Conservation (phyloP, 1,140 invertebrate genomes). For the Heliconius hewitsoni region DNA sequence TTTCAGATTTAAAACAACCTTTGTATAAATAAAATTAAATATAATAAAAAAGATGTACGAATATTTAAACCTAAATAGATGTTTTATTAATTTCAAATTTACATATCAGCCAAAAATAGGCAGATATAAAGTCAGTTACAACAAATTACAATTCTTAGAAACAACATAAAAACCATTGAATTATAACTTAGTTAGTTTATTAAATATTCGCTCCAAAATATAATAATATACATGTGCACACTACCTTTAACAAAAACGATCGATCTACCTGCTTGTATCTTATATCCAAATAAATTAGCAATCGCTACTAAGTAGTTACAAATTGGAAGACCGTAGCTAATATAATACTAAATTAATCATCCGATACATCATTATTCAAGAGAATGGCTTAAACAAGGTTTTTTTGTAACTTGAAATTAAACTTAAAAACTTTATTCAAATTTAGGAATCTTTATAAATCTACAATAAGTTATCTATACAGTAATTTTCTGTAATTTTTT, state of each 20-base stretch:
- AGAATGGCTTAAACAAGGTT: neutral
- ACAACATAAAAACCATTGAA: neutral
- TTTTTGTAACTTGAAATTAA: no score
- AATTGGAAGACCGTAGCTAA: constrained; percentile 20
- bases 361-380: neutral
- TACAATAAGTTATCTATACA: no score
- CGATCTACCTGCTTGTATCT: neutral
- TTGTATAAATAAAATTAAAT: neutral
- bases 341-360: constrained; percentile 43
- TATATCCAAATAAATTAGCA: constrained; percentile 10
- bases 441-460: no score
- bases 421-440: no score
- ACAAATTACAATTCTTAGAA: constrained; percentile 4
- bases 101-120: neutral
- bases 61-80: neutral
- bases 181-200: neutral
- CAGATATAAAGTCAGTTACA: neutral
- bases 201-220: neutral
- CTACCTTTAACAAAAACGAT: neutral
- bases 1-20: no score
- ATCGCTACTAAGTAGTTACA: constrained; percentile 7
- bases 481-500: no score
- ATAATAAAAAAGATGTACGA: neutral
- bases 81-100: neutral
- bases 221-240: neutral